Evolutionary conservation across 2,797 vertebrate genomes (phyloP).

Genomic region (Pseudochirops cupreus): DNA sequence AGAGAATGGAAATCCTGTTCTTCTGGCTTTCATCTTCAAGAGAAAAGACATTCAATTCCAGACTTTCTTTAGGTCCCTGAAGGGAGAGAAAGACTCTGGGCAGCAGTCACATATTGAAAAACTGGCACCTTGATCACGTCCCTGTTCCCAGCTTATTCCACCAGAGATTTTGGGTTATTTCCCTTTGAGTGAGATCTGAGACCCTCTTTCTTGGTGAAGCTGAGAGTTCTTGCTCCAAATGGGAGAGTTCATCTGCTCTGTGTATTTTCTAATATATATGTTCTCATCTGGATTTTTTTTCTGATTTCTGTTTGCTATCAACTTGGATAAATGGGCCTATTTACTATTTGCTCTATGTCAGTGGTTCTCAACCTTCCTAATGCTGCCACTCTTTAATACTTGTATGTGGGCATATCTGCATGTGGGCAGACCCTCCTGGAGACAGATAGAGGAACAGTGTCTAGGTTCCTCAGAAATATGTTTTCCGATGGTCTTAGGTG

Average conservation of each 20-base stretch:
- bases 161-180: background rate
- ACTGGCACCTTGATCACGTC: background rate
- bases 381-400: no score
- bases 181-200: background rate
- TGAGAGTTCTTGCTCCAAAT: background rate
- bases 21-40: background rate
- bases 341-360: background rate
- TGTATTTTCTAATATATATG: background rate
- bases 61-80: background rate
- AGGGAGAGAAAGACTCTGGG: background rate
- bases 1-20: background rate
- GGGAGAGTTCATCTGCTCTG: no score
- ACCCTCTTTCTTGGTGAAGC: background rate
- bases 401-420: no score
- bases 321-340: background rate
- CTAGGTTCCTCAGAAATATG: no score
- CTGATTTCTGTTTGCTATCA: background rate
- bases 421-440: no score
- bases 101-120: background rate
- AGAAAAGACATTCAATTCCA: background rate
- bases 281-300: background rate
- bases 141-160: background rate
- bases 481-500: no score
- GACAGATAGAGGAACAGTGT: no score
- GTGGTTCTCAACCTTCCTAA: no score